Percentiles rank a stretch among this genome's conserved stretches.
phyloP scores from a whole-genome alignment of 2,888 invertebrate species.

The Dasysyrphus albostriatus region DNA sequence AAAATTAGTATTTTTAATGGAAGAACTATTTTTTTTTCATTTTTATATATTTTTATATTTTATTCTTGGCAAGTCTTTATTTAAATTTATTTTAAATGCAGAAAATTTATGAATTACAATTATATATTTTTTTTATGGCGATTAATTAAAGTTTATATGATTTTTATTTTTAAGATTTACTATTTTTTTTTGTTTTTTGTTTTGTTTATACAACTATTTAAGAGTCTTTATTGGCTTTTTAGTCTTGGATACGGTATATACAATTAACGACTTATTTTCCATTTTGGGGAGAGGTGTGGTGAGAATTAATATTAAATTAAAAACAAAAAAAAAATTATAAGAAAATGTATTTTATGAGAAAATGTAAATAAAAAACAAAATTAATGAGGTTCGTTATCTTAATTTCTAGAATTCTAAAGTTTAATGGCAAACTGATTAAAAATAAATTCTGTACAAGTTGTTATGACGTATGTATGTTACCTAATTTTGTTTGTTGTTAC shows the following conservation, averaged over 20 bases:
- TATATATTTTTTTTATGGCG: constrained; percentile 62
- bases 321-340: constrained; percentile 34
- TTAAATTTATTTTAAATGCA: constrained; percentile 35
- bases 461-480: constrained; percentile 44
- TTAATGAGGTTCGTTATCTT: constrained; percentile 65
- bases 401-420: constrained; percentile 76
- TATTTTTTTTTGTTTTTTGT: constrained; percentile 17
- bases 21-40: constrained; percentile 55
- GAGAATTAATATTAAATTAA: constrained; percentile 60
- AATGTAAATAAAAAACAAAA: constrained; percentile 22
- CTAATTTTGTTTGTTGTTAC: constrained; percentile 9
- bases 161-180: constrained; percentile 37
- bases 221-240: constrained; percentile 84
- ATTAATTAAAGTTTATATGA: constrained; percentile 48
- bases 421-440: constrained; percentile 75
- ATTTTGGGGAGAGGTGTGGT: constrained; percentile 18
- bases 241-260: constrained; percentile 79
- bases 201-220: constrained; percentile 56
- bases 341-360: constrained; percentile 56
- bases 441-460: constrained; percentile 66
- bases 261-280: constrained; percentile 66
- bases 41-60: constrained; percentile 18
- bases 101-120: constrained; percentile 29
- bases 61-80: constrained; percentile 67
- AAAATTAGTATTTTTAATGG: constrained; percentile 45